These are phyloP conservation scores for Myotis yumanensis DNA, from an alignment of 2,113 vertebrate genomes.

Conservation along the genomic window DNA sequence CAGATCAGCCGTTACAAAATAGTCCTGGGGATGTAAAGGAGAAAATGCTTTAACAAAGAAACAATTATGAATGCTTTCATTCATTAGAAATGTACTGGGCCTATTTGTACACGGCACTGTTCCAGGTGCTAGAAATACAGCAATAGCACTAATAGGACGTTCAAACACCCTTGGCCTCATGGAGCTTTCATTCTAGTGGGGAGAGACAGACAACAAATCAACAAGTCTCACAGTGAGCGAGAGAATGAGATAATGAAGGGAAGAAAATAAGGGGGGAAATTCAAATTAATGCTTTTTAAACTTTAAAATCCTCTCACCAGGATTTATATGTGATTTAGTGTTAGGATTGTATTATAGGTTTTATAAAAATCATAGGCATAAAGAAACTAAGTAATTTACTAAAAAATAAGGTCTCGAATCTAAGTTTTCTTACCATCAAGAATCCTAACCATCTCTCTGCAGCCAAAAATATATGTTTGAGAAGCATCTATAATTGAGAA, in stretches of 20 bases:
- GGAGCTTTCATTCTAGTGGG: not conserved
- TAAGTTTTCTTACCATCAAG: not conserved
- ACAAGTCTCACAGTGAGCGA: not conserved
- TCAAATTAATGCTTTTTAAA: not conserved
- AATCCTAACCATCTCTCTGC: not conserved
- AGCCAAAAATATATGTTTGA: not conserved
- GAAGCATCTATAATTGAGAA: slow-evolving; percentile 27
- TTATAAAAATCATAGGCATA: not conserved
- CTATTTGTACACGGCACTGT: not conserved
- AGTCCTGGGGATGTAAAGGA: not conserved
- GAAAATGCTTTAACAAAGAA: not conserved
- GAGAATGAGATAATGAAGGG: not conserved
- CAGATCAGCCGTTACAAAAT: not conserved
- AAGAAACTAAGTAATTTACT: not conserved
- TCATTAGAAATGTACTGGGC: not conserved
- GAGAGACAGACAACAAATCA: not conserved
- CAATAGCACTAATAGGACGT: not conserved
- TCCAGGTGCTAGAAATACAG: not conserved
- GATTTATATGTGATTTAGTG: not conserved
- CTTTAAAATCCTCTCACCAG: not conserved
- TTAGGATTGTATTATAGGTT: not conserved
- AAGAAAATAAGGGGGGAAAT: not conserved
- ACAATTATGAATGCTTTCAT: not conserved
- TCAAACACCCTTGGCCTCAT: not conserved
- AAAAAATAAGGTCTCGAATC: slow-evolving; percentile 38